Evolutionary conservation across 2,888 invertebrate species (phyloP).

Genomic region (Julus scanicus): DNA sequence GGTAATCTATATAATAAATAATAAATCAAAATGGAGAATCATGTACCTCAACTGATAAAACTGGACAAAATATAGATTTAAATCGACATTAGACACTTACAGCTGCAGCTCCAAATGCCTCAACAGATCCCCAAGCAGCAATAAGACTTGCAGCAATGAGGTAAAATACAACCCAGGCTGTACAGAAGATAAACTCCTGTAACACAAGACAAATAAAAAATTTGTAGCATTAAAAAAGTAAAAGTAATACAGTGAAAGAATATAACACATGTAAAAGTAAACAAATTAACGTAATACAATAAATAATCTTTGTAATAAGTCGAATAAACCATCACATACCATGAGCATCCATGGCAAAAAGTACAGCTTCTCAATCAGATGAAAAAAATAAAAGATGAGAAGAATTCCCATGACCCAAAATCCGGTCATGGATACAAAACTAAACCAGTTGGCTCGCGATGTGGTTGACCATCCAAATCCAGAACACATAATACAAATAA

Average conservation of each 20-base stretch:
- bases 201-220: slow-evolving; percentile 59
- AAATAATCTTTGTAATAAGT: too few species aligned
- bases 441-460: slow-evolving; percentile 77
- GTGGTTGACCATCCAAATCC: slow-evolving; percentile 67
- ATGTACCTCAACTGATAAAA: too few species aligned
- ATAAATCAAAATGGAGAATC: too few species aligned
- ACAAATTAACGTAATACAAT: too few species aligned
- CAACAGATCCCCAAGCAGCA: slow-evolving; percentile 67
- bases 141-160: slow-evolving; percentile 79
- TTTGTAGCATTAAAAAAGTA: background rate
- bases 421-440: slow-evolving; percentile 82
- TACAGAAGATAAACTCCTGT: slow-evolving; percentile 79
- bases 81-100: slow-evolving; percentile 71
- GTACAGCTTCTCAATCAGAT: slow-evolving; percentile 84
- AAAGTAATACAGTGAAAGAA: too few species aligned
- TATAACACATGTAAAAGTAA: too few species aligned
- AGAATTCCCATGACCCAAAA: slow-evolving; percentile 87
- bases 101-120: slow-evolving; percentile 77
- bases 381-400: slow-evolving; percentile 83
- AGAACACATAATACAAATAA: slow-evolving; percentile 82
- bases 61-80: too few species aligned
- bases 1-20: too few species aligned
- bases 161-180: slow-evolving; percentile 79
- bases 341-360: slow-evolving; percentile 88
- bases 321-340: slow-evolving; percentile 65